Conservation (phyloP, 2,888 invertebrate genomes). For the Hydropsyche betteni region DNA sequence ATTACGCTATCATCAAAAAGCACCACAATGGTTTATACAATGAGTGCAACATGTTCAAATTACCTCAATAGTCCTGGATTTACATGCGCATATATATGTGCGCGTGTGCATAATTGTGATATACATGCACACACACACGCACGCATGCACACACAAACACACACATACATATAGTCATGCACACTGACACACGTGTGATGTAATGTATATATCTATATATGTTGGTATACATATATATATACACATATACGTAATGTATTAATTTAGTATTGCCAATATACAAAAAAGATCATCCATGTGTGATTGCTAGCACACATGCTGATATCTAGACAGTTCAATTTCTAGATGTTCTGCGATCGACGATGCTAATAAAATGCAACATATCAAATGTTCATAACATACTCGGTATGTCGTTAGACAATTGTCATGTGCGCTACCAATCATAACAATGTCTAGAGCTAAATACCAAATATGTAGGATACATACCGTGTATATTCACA, state of each 20-base stretch:
- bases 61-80: slow-evolving; percentile 30
- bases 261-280: slow-evolving; percentile 33
- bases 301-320: slow-evolving; percentile 23
- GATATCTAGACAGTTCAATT: slow-evolving; percentile 22
- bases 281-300: slow-evolving; percentile 15
- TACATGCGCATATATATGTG: neutral
- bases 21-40: slow-evolving; percentile 42
- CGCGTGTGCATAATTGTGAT: slow-evolving; percentile 10
- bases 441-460: slow-evolving; percentile 43
- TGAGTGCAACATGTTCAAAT: slow-evolving; percentile 37
- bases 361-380: neutral
- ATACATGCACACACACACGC: neutral
- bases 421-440: slow-evolving; percentile 48
- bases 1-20: slow-evolving; percentile 39
- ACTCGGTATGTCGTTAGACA: slow-evolving; percentile 26
- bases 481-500: slow-evolving; percentile 18
- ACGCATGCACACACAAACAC: too few relatives aligned
- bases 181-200: too few relatives aligned
- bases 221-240: too few relatives aligned
- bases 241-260: neutral
- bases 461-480: neutral
- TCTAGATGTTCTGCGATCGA: too few relatives aligned
- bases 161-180: too few relatives aligned
- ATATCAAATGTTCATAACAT: slow-evolving; percentile 4
- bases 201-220: too few relatives aligned